Evolutionary conservation across 2,888 invertebrate species (phyloP).

Genomic region (Perizoma affinitatum): DNA sequence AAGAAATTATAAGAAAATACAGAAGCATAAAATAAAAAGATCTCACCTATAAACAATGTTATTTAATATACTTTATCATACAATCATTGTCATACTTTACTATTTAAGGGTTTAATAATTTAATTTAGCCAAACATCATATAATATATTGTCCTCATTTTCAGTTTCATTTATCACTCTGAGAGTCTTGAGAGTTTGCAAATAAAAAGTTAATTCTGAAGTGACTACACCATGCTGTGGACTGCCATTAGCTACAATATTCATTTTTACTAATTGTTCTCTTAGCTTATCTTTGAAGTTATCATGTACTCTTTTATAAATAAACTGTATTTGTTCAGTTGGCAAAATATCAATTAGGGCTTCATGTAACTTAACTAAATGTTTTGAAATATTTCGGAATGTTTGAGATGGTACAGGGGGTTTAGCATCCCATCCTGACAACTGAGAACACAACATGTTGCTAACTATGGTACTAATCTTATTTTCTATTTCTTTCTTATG

Average conservation of each 20-base stretch:
- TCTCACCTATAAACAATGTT: constrained; percentile 29
- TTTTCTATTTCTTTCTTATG: constrained; percentile 96
- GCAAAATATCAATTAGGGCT: constrained; percentile 93
- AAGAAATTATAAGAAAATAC: constrained; percentile 5
- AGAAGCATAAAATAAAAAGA: constrained; percentile 34
- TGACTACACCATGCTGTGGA: constrained; percentile 97
- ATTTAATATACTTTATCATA: constrained; percentile 19
- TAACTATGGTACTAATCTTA: constrained; percentile 96
- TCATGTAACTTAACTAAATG: constrained; percentile 96
- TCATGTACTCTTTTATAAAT: constrained; percentile 92
- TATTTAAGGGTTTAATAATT: constrained; percentile 34
- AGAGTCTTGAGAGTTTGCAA: constrained; percentile 93
- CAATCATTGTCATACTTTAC: constrained; percentile 8
- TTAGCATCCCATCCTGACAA: constrained; percentile 95
- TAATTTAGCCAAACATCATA: constrained; percentile 92
- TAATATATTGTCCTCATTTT: constrained; percentile 89
- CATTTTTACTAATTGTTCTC: constrained; percentile 92
- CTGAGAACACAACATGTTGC: constrained; percentile 91
- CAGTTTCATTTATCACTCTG: constrained; percentile 89
- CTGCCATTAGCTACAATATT: constrained; percentile 98
- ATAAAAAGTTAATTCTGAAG: constrained; percentile 95
- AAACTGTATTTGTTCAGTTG: constrained; percentile 89
- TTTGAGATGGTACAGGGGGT: constrained; percentile 96
- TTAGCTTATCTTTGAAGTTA: constrained; percentile 93
- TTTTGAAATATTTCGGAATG: constrained; percentile 93